Evolutionary conservation across 2,888 invertebrate genomes (phyloP), one percentile per base, ranked within the genome.

Genomic region (Leptinotarsa tumamoca): DNA sequence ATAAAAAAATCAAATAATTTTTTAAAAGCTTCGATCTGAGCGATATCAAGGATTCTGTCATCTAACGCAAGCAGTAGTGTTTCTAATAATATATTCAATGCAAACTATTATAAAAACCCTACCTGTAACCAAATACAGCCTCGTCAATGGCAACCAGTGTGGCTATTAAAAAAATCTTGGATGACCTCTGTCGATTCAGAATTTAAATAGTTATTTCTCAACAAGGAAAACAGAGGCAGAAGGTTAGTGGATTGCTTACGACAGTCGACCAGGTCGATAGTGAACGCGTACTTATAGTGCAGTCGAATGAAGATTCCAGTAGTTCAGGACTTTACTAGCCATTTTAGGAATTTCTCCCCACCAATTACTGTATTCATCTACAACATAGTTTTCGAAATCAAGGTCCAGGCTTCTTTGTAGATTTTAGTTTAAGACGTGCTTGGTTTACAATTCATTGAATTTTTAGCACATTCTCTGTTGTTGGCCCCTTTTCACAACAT

Each of bases 191-290:
- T 75, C 80, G 76, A 83, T 86, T 84, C 83, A 83, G 85, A 84
- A 85, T 84, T 85, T 83, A 81, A 80, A 80, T 79, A 78, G 78
- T 83, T 77, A 82, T 84, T 85, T 83, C 84, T 84, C 83, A 84
- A 85, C 84, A 85, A 85, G 85, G 84, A 85, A 85, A 85, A 84
- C 84, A 81, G 82, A 83, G 84, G 82, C 83, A 85, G 84, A 85
- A 85, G 85, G 85, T 84, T 85, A 85, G 80, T 84, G 81, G 83
- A 83, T 83, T 84, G 81, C 82, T 84, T 83, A 80, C 82, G 79
- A 78, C 77, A 80, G 80, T 81, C 74, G 79, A 68, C 81, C 83
- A 81, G 76, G 58, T 75, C 49, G 76, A 70, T 70, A 68, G n/a
- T 76, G 56, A 68, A 71, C 63, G 52, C 68, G 21, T 14, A 2